A percentile compares a stretch with the other conserved stretches of the same genome.
Conservation (phyloP, 92 coral and sea anemone genomes). For the Phenganax subtilis region DNA sequence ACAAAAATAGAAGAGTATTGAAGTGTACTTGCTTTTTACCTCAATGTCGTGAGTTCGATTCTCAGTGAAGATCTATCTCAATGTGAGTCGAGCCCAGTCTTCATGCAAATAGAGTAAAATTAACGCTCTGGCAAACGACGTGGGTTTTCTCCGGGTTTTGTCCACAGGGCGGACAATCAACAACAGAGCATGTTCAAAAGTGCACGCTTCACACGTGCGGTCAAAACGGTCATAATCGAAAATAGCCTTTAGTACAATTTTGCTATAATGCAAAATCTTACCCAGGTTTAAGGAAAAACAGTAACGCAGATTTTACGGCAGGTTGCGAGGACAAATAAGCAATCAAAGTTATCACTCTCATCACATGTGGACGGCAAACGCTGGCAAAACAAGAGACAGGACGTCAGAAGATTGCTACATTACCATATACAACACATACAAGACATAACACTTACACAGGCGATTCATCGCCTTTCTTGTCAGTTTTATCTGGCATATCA, state of each 20-base stretch:
- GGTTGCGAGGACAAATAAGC: conserved; percentile 97
- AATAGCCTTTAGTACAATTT: too few species aligned
- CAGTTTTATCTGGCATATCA: conserved; percentile 68
- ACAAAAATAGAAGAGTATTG: background rate
- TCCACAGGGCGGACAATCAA: too few species aligned
- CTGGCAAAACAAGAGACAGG: conserved; percentile 20
- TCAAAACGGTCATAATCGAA: too few species aligned
- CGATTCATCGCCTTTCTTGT: conserved; percentile 46
- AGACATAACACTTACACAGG: conserved; percentile 6
- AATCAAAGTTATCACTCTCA: conserved; percentile 87
- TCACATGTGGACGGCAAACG: conserved; percentile 75
- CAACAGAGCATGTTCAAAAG: too few species aligned
- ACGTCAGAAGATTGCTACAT: background rate
- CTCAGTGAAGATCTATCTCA: too few species aligned
- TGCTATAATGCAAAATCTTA: background rate
- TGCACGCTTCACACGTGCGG: too few species aligned
- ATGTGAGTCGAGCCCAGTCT: too few species aligned
- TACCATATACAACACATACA: too few species aligned
- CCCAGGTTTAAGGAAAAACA: conserved; percentile 92
- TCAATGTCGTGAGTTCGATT: background rate
- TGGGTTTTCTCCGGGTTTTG: too few species aligned
- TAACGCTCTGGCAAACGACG: too few species aligned
- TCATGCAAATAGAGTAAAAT: too few species aligned
- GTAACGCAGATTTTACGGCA: conserved; percentile 87
- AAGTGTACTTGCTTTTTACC: background rate